phyloP scores from a whole-genome alignment of 1,140 invertebrate species.

The Megalonaias nervosa region DNA sequence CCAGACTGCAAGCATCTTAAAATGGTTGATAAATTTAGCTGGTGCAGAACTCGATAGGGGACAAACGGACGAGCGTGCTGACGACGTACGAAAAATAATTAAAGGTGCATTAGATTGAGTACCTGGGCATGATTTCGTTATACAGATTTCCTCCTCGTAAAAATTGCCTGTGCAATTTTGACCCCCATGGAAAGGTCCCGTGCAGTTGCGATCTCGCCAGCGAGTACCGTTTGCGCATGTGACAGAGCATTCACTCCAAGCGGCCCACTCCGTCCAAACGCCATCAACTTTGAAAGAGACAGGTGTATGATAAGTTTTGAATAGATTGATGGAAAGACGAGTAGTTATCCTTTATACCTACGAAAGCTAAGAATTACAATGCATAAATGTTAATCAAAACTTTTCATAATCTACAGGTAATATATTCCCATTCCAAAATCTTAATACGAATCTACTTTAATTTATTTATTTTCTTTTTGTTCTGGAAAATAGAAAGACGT shows the following conservation, averaged over 20 bases:
- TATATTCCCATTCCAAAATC: background rate
- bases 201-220: conserved; percentile 65
- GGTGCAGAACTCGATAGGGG: too few species aligned
- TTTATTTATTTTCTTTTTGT: too few species aligned
- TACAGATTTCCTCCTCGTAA: conserved; percentile 38
- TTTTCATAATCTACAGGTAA: conserved; percentile 8
- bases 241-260: conserved; percentile 90
- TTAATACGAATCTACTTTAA: too few species aligned
- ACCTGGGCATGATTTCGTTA: conserved; percentile 59
- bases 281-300: conserved; percentile 56
- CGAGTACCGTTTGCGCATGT: conserved; percentile 91
- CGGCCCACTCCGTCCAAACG: conserved; percentile 72
- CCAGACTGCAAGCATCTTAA: too few species aligned
- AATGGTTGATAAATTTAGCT: too few species aligned
- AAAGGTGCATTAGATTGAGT: background rate
- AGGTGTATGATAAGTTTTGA: too few species aligned
- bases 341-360: background rate
- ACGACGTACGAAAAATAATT: too few species aligned
- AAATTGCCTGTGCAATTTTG: conserved; percentile 47
- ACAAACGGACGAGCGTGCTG: too few species aligned
- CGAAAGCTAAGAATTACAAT: background rate
- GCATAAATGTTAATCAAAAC: background rate
- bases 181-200: conserved; percentile 49
- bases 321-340: background rate
- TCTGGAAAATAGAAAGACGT: too few species aligned